These are phyloP conservation scores for Iphiclides podalirius DNA, from an alignment of 2,888 invertebrate genomes.

Conservation along the genomic window DNA sequence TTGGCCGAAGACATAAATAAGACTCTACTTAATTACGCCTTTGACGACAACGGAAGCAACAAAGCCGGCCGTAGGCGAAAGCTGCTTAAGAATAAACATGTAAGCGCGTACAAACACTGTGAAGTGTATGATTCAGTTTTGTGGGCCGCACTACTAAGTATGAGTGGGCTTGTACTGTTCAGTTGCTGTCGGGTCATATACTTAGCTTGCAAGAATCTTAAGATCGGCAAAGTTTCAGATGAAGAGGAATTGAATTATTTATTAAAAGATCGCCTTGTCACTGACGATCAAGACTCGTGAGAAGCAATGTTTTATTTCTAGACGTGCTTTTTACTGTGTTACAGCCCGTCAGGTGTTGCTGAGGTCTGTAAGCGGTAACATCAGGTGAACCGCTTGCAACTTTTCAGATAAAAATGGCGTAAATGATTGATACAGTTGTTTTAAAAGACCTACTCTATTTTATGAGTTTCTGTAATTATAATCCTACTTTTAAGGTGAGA, in stretches of 20 bases:
- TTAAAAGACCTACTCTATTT: too few species aligned
- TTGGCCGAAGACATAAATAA: constrained; percentile 70
- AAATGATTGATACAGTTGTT: too few species aligned
- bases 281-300: too few species aligned
- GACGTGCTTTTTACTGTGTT: too few species aligned
- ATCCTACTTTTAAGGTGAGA: too few species aligned
- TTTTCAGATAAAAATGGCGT: too few species aligned
- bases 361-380: too few species aligned
- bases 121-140: constrained; percentile 44
- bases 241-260: constrained; percentile 24
- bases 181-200: constrained; percentile 30
- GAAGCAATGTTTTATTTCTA: too few species aligned
- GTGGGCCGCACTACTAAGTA: constrained; percentile 36
- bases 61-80: constrained; percentile 4
- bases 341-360: too few species aligned
- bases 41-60: constrained; percentile 30
- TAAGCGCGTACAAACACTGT: constrained; percentile 36
- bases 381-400: too few species aligned
- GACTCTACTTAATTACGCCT: constrained; percentile 39
- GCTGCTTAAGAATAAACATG: background rate
- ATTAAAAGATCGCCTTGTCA: constrained; percentile 7
- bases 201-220: constrained; percentile 21
- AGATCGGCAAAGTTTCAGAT: constrained; percentile 9
- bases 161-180: constrained; percentile 33
- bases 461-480: too few species aligned